phyloP scores from a whole-genome alignment of 1,140 invertebrate species.

The Carcinoscorpius rotundicauda region DNA sequence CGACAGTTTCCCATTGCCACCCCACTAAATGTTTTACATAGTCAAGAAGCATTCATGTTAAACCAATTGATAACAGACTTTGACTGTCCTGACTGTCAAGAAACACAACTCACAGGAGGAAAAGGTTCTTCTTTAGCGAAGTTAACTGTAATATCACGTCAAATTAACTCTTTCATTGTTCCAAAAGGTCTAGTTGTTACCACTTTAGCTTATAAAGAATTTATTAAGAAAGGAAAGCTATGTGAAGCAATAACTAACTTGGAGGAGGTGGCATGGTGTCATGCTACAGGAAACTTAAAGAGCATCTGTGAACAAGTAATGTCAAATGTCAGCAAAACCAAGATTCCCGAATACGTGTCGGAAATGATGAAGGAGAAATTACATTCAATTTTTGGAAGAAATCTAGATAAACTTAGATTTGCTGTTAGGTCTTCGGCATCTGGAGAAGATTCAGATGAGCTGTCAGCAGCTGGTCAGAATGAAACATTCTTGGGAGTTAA shows the following conservation, averaged over 20 bases:
- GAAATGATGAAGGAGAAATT: conserved; percentile 23
- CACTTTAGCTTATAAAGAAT: conserved; percentile 39
- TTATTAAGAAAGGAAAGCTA: conserved; percentile 33
- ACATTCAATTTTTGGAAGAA: conserved; percentile 24
- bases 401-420: conserved; percentile 11
- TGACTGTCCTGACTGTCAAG: too few relatives aligned
- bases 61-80: too few relatives aligned
- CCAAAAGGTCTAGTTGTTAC: conserved; percentile 48
- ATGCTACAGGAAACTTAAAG: conserved; percentile 21
- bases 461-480: conserved; percentile 72
- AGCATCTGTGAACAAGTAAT: neutral
- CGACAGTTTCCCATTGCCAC: too few relatives aligned
- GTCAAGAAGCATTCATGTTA: too few relatives aligned
- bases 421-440: neutral
- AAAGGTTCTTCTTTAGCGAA: too few relatives aligned
- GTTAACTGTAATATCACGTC: too few relatives aligned
- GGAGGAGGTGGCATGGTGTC: conserved; percentile 21
- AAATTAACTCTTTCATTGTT: conserved; percentile 29
- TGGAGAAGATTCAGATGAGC: conserved; percentile 58
- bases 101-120: too few relatives aligned
- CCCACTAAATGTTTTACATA: too few relatives aligned
- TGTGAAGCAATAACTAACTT: conserved; percentile 19
- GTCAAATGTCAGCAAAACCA: conserved; percentile 6
- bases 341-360: conserved; percentile 12
- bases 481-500: conserved; percentile 55